Evolutionary conservation across 2,888 invertebrate species (phyloP), one percentile per base, ranked within the genome.

Genomic region (Craniophora ligustri): DNA sequence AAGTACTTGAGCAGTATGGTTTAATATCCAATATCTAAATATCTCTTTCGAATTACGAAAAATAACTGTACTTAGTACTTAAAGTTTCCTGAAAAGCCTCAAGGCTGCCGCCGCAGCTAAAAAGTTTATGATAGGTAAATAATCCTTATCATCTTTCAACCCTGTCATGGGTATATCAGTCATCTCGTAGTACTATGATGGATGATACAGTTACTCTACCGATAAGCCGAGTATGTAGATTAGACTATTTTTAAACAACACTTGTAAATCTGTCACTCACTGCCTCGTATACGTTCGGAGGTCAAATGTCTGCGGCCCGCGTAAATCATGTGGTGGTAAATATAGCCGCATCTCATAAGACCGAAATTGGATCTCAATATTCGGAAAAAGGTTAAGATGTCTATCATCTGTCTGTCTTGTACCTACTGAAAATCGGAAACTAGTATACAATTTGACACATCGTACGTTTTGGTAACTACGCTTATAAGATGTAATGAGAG

Each of bases 141-240:
- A n/a, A 45, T 36, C 16, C 2, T 23, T 46, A 11, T 38, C 19
- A 15, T 30, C n/a, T 14, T 11, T 32, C 40, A 15, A 32, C 14
- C 8, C 10, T 41, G 7, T 28, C 19, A 3, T 7, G 30, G n/a
- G 14, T 32, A 45, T 21, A 44, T 45, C 45, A 10, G 16, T 13
- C 3, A 8, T 30, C 11, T 31, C 8, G 31, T n/a, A 5, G n/a
- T 19, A 57, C 34, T 26, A 30, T 44, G 59, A 65, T 65, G 42
- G 23, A 59, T 65, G 28, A 32, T 21, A 34, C 32, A 34, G 21
- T 35, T 47, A 10, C 11, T 36, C 19, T 3, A n/a, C 14, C 4
- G 53, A 40, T 44, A 53, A 32, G n/a, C 1, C 11, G 19, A 15
- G 8, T 32, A 0, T 11, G 10, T 3, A 16, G n/a, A 41, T 10